These are phyloP conservation scores for Electrona antarctica DNA, from an alignment of 2,113 vertebrate genomes.

Conservation along the genomic window DNA sequence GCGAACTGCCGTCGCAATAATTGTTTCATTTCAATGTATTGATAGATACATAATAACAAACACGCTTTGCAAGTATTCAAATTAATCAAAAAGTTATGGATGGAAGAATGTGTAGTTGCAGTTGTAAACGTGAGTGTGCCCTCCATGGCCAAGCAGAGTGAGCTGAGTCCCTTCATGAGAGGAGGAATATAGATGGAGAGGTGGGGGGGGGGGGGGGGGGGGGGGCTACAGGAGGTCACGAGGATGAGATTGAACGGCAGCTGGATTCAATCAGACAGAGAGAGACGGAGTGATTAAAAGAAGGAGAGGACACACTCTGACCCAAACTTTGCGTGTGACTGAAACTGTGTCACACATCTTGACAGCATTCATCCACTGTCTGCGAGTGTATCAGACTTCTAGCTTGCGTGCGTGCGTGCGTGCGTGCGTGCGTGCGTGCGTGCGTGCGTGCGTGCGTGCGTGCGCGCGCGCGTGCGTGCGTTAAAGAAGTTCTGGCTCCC, in stretches of 20 bases:
- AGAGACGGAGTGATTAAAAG: conserved; percentile 59
- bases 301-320: conserved; percentile 46
- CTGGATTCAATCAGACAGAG: conserved; percentile 68
- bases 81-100: not conserved
- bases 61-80: too few relatives aligned
- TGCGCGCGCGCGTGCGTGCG: not conserved
- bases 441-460: not conserved
- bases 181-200: conserved; percentile 27
- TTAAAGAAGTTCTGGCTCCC: not conserved
- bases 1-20: too few relatives aligned
- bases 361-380: conserved; percentile 24
- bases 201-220: conserved; percentile 43
- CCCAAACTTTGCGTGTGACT: conserved; percentile 41
- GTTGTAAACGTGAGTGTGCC: conserved; percentile 19
- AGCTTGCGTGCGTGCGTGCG: not conserved
- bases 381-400: not conserved
- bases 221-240: conserved; percentile 63
- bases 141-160: conserved; percentile 32
- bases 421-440: too few relatives aligned
- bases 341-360: conserved; percentile 46
- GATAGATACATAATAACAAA: too few relatives aligned
- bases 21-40: too few relatives aligned
- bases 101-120: not conserved
- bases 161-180: conserved; percentile 17
- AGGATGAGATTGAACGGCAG: conserved; percentile 71